phyloP scores from a whole-genome alignment of 2,888 invertebrate species.

The Diarsia dahlii region DNA sequence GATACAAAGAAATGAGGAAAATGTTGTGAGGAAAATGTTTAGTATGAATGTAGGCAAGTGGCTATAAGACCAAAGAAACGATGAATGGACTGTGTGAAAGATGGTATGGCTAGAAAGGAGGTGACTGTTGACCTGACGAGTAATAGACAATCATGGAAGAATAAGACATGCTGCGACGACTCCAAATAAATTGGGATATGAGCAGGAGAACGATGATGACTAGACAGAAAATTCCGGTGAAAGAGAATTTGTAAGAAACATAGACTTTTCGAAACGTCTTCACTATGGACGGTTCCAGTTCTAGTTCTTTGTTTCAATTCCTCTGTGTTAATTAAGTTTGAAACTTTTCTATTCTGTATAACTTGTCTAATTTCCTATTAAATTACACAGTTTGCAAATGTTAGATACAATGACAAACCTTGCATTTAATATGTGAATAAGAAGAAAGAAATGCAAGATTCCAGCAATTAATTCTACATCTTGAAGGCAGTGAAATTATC shows the following conservation, averaged over 20 bases:
- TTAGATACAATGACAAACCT: not conserved
- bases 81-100: too few species aligned
- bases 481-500: not conserved
- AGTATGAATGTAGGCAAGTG: too few species aligned
- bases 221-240: not conserved
- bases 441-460: too few species aligned
- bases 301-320: not conserved
- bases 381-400: not conserved
- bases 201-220: too few species aligned
- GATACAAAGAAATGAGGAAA: too few species aligned
- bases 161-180: too few species aligned
- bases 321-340: not conserved
- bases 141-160: too few species aligned
- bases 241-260: not conserved
- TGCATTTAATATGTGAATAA: not conserved
- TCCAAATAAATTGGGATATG: too few species aligned
- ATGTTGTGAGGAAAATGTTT: too few species aligned
- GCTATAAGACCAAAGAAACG: too few species aligned
- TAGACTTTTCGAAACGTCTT: not conserved
- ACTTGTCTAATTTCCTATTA: not conserved
- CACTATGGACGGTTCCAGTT: not conserved
- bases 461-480: not conserved
- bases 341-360: not conserved
- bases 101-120: too few species aligned
- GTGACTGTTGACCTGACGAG: too few species aligned